Conservation (phyloP, 2,888 invertebrate genomes). For the Balanococcus diminutus region DNA sequence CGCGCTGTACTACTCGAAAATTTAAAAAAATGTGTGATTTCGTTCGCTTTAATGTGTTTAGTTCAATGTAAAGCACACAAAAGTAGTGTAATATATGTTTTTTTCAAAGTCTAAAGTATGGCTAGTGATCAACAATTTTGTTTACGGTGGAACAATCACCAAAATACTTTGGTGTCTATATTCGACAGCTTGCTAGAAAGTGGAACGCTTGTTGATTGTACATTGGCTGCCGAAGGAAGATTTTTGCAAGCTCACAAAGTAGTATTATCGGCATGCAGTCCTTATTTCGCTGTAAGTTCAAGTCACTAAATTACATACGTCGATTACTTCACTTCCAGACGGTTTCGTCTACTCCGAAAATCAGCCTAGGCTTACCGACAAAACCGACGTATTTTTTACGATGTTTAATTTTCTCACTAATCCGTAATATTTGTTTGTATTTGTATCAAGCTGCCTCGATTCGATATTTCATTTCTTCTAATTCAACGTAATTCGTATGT, state of each 20-base stretch:
- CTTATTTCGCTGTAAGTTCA: slow-evolving; percentile 62
- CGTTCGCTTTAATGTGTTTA: slow-evolving; percentile 50
- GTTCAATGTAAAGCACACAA: slow-evolving; percentile 24
- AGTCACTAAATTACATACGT: slow-evolving; percentile 39
- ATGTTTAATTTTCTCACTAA: neutral
- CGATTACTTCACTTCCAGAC: neutral
- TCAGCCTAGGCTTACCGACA: neutral
- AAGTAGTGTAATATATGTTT: slow-evolving; percentile 45
- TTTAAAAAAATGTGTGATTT: slow-evolving; percentile 51
- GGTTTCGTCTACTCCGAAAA: neutral
- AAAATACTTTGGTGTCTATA: slow-evolving; percentile 86
- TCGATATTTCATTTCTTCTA: neutral
- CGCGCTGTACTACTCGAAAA: slow-evolving; percentile 45
- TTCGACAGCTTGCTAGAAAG: slow-evolving; percentile 89
- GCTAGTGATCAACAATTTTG: slow-evolving; percentile 83
- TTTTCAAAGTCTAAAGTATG: slow-evolving; percentile 44
- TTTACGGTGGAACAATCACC: slow-evolving; percentile 93
- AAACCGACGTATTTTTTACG: neutral
- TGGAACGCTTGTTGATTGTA: slow-evolving; percentile 90
- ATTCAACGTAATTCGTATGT: neutral
- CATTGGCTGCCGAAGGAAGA: slow-evolving; percentile 89
- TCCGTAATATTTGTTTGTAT: neutral
- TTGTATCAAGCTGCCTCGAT: neutral
- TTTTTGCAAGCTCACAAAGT: slow-evolving; percentile 92
- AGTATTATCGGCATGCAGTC: slow-evolving; percentile 77